Evolutionary conservation across 35 echinoderm and acorn worm species (phyloP), one percentile per base, ranked within the genome.

Genomic region (Lytechinus variegatus): DNA sequence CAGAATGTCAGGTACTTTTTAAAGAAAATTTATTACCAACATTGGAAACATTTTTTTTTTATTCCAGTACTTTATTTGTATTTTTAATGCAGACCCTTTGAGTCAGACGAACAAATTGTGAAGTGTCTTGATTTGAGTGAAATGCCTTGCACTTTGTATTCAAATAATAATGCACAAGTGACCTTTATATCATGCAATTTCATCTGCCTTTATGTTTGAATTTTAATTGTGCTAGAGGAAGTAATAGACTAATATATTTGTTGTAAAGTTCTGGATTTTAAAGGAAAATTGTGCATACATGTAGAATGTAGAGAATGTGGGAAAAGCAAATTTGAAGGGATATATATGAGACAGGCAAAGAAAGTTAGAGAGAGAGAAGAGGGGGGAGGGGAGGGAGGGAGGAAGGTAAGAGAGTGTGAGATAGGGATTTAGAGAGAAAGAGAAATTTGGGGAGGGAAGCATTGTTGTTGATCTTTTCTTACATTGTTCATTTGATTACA

Each of bases 121-220:
- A 79, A 79, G 66, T 79, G 66, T 79, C 66, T 79, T 79, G 66
- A 79, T 79, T 79, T 79, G 66, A 79, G 61, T 71, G 61, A 71
- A 71, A 79, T 79, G 66, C 66, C 66, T 79, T n/a, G 66, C 66
- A 79, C 66, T 0, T 79, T 79, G 3, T 79, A 79, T 79, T 24
- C 66, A 79, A n/a, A 79, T 24, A 44, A 44, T 44, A 44, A 79
- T 79, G 66, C 66, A 79, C 66, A 79, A 79, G 66, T 79, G 66
- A 79, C 66, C 66, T 79, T 79, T 16, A 6, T 24, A 24, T 79
- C 21, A 79, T 79, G 66, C 66, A 79, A 79, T 79, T 79, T 79
- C 61, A 24, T 79, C n/a, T 79, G 66, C 66, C 21, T 79, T 79
- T 79, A 7, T n/a, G 66, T 79, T 21, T 79, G 66, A 79, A 24